These are phyloP conservation scores for Cyrtodaria siliqua DNA, from an alignment of 2,888 invertebrate genomes.

Conservation along the genomic window DNA sequence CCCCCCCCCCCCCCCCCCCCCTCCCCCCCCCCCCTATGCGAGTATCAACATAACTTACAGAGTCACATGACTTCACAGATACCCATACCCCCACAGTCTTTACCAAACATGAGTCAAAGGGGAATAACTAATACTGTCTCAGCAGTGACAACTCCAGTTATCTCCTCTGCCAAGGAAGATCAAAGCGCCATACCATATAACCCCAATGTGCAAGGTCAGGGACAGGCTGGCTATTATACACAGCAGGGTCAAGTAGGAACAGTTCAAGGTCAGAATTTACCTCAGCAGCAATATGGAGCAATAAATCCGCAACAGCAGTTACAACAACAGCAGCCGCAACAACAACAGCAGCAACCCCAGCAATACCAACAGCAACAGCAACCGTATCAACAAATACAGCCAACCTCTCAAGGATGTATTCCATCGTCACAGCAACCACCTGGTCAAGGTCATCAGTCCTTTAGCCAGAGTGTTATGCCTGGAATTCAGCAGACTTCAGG, in stretches of 20 bases:
- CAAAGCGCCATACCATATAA: too few relatives aligned
- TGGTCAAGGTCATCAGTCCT: background rate
- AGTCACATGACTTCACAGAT: background rate
- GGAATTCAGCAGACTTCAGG: too few relatives aligned
- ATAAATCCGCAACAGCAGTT: background rate
- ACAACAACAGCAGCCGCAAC: too few relatives aligned
- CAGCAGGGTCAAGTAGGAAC: conserved; percentile 14
- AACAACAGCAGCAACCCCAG: too few relatives aligned
- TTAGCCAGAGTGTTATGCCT: too few relatives aligned
- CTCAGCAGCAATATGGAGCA: background rate
- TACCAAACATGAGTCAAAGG: conserved; percentile 12
- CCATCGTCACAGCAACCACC: background rate
- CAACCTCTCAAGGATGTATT: background rate
- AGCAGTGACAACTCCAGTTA: conserved; percentile 67
- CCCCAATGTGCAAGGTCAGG: background rate
- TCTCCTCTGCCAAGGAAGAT: conserved; percentile 67
- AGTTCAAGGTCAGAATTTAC: conserved; percentile 9
- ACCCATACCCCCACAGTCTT: background rate
- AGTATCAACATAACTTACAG: too few relatives aligned
- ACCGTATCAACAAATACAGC: background rate
- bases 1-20: too few relatives aligned
- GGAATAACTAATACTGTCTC: conserved; percentile 69
- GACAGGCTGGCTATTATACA: conserved; percentile 2
- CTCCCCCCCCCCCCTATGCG: too few relatives aligned
- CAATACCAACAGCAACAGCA: conserved; percentile 1